A percentile compares a stretch with the other conserved stretches of the same genome.
Evolutionary conservation across 2,888 invertebrate genomes (phyloP).

Genomic region (Limnephilus marmoratus): DNA sequence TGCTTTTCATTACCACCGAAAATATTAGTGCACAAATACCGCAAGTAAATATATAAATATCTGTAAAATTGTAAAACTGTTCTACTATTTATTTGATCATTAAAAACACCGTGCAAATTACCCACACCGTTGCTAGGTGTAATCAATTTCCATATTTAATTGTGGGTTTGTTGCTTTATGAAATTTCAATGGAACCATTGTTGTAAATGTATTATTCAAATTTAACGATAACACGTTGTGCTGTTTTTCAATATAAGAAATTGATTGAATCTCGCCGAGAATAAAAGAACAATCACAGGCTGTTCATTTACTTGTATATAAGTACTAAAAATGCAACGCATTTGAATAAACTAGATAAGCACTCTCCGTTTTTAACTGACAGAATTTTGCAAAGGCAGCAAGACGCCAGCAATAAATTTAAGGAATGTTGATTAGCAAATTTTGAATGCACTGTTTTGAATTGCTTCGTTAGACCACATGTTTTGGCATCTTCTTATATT

Average conservation of each 20-base stretch:
- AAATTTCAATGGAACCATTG: background rate
- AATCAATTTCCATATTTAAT: background rate
- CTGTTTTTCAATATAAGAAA: slow-evolving; percentile 9
- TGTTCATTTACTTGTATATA: slow-evolving; percentile 60
- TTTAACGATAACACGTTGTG: background rate
- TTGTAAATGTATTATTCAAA: background rate
- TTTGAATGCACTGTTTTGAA: no score
- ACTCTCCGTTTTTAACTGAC: background rate
- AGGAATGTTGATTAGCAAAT: no score
- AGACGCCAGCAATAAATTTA: no score
- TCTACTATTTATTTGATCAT: background rate
- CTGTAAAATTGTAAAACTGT: no score
- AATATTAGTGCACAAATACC: no score
- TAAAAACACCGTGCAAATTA: background rate
- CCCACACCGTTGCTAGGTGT: background rate
- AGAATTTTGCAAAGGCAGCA: background rate
- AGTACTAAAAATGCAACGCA: background rate
- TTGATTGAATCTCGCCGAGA: slow-evolving; percentile 59
- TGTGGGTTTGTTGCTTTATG: background rate
- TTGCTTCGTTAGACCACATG: no score
- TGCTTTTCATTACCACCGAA: no score
- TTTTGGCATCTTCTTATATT: background rate
- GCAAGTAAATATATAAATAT: no score
- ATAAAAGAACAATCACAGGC: slow-evolving; percentile 63
- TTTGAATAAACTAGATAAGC: background rate